These are phyloP conservation scores for Orussus abietinus DNA, from an alignment of 1,140 invertebrate species.

Conservation along the genomic window DNA sequence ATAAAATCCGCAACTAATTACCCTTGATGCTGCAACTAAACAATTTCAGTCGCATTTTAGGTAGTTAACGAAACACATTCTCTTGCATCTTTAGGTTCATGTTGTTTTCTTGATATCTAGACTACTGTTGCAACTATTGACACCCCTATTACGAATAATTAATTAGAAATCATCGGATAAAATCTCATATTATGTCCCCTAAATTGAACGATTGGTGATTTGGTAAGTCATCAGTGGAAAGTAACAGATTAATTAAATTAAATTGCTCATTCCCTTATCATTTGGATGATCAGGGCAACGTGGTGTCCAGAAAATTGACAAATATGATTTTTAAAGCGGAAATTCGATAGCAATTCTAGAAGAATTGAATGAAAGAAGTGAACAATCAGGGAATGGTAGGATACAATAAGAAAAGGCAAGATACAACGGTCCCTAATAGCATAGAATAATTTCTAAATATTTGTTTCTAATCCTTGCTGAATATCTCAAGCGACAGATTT, in stretches of 20 bases:
- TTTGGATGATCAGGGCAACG: constrained; percentile 47
- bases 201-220: constrained; percentile 37
- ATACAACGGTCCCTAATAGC: no score
- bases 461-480: no score
- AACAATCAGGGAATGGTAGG: constrained; percentile 50
- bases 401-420: constrained; percentile 38
- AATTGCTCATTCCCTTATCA: constrained; percentile 2
- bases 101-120: constrained; percentile 61
- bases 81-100: constrained; percentile 35
- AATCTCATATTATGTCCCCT: constrained; percentile 54
- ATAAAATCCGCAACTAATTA: constrained; percentile 64
- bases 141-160: constrained; percentile 70
- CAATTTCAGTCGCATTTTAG: constrained; percentile 44
- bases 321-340: constrained; percentile 67
- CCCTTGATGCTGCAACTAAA: constrained; percentile 47
- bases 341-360: constrained; percentile 61
- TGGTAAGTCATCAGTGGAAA: constrained; percentile 46
- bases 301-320: constrained; percentile 49
- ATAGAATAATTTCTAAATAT: no score
- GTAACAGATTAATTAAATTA: no score
- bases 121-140: constrained; percentile 74
- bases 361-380: constrained; percentile 49
- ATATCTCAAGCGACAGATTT: no score
- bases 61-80: constrained; percentile 44
- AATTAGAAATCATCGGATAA: constrained; percentile 65